phyloP scores from a whole-genome alignment of 2,888 invertebrate species.

The Rapana venosa region DNA sequence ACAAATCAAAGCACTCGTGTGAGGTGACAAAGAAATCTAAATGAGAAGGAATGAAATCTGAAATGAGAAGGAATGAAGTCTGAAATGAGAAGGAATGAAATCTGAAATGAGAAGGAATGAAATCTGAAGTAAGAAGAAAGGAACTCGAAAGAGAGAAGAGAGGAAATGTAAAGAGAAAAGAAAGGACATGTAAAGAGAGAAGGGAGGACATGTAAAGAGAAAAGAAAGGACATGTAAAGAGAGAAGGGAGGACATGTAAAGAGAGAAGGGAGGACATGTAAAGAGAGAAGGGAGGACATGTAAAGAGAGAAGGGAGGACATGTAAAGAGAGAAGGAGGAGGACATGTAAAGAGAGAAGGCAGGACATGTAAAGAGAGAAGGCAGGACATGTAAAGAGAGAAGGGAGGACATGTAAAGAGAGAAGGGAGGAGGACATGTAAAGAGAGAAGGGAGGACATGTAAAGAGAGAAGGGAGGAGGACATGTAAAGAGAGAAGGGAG shows the following conservation, averaged over 20 bases:
- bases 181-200: background rate
- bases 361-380: background rate
- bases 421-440: too few relatives aligned
- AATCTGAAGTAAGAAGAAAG: background rate
- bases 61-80: background rate
- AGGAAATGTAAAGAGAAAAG: background rate
- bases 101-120: conserved; percentile 9
- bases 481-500: background rate
- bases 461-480: background rate
- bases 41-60: background rate
- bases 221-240: background rate
- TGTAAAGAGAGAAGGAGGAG: background rate
- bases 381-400: background rate
- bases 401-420: background rate
- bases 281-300: background rate
- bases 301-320: background rate
- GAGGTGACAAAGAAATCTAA: too few relatives aligned
- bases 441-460: too few relatives aligned
- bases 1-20: background rate
- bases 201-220: background rate
- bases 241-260: background rate
- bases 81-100: background rate
- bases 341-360: background rate
- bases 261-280: background rate
- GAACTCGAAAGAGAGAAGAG: background rate